Percentiles rank a stretch among this genome's conserved stretches.
Evolutionary conservation across 1,140 invertebrate genomes (phyloP).

Genomic region (Melitaea cinxia): DNA sequence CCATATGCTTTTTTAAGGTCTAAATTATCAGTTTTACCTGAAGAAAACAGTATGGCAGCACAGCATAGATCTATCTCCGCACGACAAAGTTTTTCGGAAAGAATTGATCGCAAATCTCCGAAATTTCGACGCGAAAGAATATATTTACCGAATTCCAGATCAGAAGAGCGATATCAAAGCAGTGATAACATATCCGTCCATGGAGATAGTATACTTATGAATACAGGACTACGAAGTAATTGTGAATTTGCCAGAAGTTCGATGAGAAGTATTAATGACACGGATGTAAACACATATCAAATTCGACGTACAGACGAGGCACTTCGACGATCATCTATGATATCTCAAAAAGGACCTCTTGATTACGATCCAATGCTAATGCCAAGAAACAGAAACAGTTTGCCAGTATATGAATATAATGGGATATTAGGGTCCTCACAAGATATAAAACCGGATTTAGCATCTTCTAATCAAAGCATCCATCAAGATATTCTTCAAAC

Average conservation of each 20-base stretch:
- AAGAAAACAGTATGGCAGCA: slow-evolving; percentile 84
- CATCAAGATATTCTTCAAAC: slow-evolving; percentile 73
- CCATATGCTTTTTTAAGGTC: slow-evolving; percentile 90
- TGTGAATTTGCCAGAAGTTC: slow-evolving; percentile 70
- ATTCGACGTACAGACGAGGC: slow-evolving; percentile 55
- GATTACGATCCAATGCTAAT: slow-evolving; percentile 76
- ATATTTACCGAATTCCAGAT: slow-evolving; percentile 64
- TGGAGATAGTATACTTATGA: slow-evolving; percentile 68
- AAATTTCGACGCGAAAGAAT: slow-evolving; percentile 74
- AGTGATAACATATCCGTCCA: slow-evolving; percentile 76
- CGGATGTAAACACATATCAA: slow-evolving; percentile 56
- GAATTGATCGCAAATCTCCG: slow-evolving; percentile 75
- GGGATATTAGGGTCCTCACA: slow-evolving; percentile 66
- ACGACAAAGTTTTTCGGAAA: slow-evolving; percentile 79
- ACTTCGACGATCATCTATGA: slow-evolving; percentile 69
- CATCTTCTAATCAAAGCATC: slow-evolving; percentile 76
- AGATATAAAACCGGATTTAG: slow-evolving; percentile 69
- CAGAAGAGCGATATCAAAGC: slow-evolving; percentile 79
- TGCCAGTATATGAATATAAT: slow-evolving; percentile 77
- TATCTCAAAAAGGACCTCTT: slow-evolving; percentile 66
- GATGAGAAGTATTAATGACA: slow-evolving; percentile 72
- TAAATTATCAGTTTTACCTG: slow-evolving; percentile 87
- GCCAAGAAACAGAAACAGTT: slow-evolving; percentile 75
- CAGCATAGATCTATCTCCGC: slow-evolving; percentile 74
- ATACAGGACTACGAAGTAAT: slow-evolving; percentile 61